Evolutionary conservation across 2,113 vertebrate genomes (phyloP), one percentile per base, ranked within the genome.

Genomic region (Elanus axillaris): DNA sequence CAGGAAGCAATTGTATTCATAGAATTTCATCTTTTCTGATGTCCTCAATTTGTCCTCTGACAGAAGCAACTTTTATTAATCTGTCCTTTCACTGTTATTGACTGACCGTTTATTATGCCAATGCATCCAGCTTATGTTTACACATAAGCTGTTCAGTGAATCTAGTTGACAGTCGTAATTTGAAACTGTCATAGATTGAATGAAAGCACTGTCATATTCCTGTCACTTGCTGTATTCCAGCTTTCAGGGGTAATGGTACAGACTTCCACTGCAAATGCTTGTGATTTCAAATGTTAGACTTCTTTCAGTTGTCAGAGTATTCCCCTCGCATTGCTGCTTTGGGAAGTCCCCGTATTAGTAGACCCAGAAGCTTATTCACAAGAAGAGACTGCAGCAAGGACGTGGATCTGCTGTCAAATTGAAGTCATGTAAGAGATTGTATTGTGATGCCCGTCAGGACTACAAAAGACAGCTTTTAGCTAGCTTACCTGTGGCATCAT

Each of bases 11-110:
- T 97, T 97, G 94, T 95, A 95, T 95, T 96, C 93, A 94, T 91
- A 88, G 95, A 95, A 95, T 96, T 97, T 96, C 86, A 91, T 95
- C 80, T 94, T 93, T 96, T 93, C 91, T 93, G 80, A 85, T 95
- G 96, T 97, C 95, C 95, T 95, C 95, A 95, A 90, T 94, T 97
- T 96, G 87, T 96, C 93, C 96, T 96, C 93, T 96, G 91, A 93
- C 94, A 96, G 93, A 94, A 93, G 84, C 81, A 96, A 95, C 81
- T 95, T 93, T 88, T 95, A 96, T 96, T 94, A 96, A 95, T 91
- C 89, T 88, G 77, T 95, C 78, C 71, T 94, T 93, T 92, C 55
- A 38, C 43, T 74, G 43, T 79, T 94, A 95, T 87, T 90, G 91
- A 92, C 91, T 94, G 94, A 68, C 84, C 3, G 0, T 88, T 94